Evolutionary conservation across 2,113 vertebrate species (phyloP).

Genomic region (Mormyrus lacerda): DNA sequence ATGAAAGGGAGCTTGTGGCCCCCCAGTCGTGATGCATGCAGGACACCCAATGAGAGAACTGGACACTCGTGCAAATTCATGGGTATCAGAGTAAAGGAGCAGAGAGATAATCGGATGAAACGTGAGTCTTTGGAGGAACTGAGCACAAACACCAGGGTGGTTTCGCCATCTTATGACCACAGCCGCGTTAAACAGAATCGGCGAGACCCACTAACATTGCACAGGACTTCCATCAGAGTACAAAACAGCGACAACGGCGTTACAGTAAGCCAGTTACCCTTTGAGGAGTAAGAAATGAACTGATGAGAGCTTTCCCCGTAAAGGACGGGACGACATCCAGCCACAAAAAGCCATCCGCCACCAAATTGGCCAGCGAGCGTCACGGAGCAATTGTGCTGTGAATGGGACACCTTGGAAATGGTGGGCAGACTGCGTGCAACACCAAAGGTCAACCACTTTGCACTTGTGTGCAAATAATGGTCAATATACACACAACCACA

Average conservation of each 20-base stretch:
- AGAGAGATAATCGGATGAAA: not conserved
- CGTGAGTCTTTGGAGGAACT: slow-evolving; percentile 1
- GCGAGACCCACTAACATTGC: not conserved
- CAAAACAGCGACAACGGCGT: not conserved
- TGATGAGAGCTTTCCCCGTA: not conserved
- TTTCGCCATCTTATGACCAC: not conserved
- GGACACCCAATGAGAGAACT: not conserved
- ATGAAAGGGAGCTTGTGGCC: not conserved
- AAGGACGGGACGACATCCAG: not conserved
- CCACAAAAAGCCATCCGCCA: not conserved
- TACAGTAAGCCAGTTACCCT: slow-evolving; percentile 8
- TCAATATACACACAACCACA: not conserved
- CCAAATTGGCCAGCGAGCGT: not conserved
- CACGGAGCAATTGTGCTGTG: not conserved
- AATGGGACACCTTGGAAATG: not conserved
- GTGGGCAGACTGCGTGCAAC: not conserved
- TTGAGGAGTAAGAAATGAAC: not conserved
- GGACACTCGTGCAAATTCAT: slow-evolving; percentile 6
- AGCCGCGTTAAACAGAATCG: not conserved
- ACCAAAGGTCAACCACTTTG: not conserved
- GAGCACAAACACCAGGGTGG: not conserved
- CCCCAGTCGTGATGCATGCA: not conserved
- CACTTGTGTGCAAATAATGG: not conserved
- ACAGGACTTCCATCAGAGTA: not conserved
- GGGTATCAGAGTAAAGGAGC: not conserved